Percentiles rank a stretch among this genome's conserved stretches.
Evolutionary conservation across 2,797 vertebrate species (phyloP).

Genomic region (Orientallactaga sibirica): DNA sequence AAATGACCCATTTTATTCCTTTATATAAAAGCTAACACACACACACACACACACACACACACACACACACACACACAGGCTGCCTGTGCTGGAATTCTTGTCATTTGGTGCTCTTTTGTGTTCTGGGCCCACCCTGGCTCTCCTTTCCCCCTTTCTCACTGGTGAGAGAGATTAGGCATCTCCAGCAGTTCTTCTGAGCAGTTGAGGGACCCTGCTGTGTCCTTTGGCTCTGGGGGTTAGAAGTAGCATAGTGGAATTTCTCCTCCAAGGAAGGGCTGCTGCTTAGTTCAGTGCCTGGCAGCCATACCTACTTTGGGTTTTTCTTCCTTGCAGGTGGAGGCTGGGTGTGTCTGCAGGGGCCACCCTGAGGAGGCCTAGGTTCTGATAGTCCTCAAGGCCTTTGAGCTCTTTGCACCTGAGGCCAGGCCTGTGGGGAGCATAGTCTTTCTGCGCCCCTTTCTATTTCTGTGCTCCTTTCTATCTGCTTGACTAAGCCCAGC

Average conservation of each 20-base stretch:
- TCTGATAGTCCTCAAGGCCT: not conserved
- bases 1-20: constrained; percentile 88
- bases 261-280: constrained; percentile 6
- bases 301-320: constrained; percentile 38
- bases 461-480: not conserved
- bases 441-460: not conserved
- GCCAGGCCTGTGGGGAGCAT: not conserved
- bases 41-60: not conserved
- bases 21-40: constrained; percentile 71
- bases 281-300: not conserved
- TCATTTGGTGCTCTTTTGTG: constrained; percentile 74
- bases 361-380: not conserved
- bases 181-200: constrained; percentile 78
- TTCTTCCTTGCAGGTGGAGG: not conserved
- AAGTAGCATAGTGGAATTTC: constrained; percentile 68
- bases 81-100: constrained; percentile 47
- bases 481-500: constrained; percentile 58
- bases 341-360: not conserved
- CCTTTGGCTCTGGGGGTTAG: constrained; percentile 67
- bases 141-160: constrained; percentile 70
- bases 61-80: not conserved
- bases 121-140: not conserved
- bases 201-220: constrained; percentile 77
- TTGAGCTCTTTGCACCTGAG: not conserved
- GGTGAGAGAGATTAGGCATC: constrained; percentile 64